Evolutionary conservation across 2,888 invertebrate genomes (phyloP), one percentile per base, ranked within the genome.

Genomic region (Rhaphigaster nebulosa): DNA sequence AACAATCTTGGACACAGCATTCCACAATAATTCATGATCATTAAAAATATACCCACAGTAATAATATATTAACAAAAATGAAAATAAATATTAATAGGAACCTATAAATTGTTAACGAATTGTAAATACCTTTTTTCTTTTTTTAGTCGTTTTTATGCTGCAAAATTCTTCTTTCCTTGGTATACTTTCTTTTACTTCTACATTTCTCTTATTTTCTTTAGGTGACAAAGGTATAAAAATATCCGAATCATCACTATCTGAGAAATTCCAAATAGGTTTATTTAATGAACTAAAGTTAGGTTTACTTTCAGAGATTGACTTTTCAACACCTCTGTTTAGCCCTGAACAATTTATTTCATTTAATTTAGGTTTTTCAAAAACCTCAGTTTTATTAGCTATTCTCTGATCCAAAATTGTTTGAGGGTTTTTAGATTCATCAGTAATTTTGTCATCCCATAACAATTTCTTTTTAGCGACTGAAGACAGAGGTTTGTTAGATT

Each of bases 211-310:
- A 38, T 76, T 76, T 76, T 76, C 38, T 10, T 76, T 76, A 38
- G 70, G 70, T 23, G 84, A 84, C 18, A 50, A 50, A 41, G 45
- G n/a, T 13, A n/a, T 38, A n/a, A 84, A 84, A 84, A 84, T n/a
- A 45, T 84, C 84, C 1, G 84, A 84, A 84, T 84, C 84, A 50
- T 84, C 84, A n/a, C 84, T 84, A 50, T 84, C 84, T 84, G 84
- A 84, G 45, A 84, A 84, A 84, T 84, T 84, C 84, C 84, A 84
- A 84, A 84, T 84, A n/a, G 84, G 84, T 23, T 45, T 84, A 26
- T 45, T 84, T n/a, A 84, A 84, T 20, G 84, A 45, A n/a, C 45
- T 26, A 45, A 50, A n/a, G 10, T 26, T 41, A 41, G 45, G 18
- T 50, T 84, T 41, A 84, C 15, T 84, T 45, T 84, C 45, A 26